Percentiles rank a stretch among this genome's conserved stretches.
Conservation (phyloP, 2,888 invertebrate species). For the Xylota sylvarum region DNA sequence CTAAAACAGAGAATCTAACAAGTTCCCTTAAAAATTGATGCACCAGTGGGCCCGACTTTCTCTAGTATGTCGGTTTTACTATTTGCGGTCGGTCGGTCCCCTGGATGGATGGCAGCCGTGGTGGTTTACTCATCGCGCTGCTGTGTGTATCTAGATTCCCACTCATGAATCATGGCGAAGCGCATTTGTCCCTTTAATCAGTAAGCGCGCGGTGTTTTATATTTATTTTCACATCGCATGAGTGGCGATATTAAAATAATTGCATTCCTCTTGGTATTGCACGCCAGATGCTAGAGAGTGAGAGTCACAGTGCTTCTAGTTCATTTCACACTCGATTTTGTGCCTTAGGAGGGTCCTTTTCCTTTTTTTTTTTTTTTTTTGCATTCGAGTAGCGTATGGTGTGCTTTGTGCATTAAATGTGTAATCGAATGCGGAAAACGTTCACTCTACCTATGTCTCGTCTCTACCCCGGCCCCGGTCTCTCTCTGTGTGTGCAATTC, state of each 20-base stretch:
- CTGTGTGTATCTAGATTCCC: background rate
- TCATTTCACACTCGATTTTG: constrained; percentile 63
- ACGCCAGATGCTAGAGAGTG: constrained; percentile 67
- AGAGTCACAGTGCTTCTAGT: constrained; percentile 52
- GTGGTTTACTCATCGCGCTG: constrained; percentile 39
- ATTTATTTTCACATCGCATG: constrained; percentile 70
- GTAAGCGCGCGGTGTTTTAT: constrained; percentile 54
- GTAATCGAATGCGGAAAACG: constrained; percentile 48
- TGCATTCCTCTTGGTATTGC: constrained; percentile 67
- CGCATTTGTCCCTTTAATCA: constrained; percentile 57
- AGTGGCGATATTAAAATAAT: constrained; percentile 72
- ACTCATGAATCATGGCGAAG: constrained; percentile 38
- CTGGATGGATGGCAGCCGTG: constrained; percentile 45
- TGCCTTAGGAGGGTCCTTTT: constrained; percentile 35
- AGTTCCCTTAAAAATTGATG: constrained; percentile 65
- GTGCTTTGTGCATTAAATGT: constrained; percentile 24
- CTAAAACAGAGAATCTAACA: constrained; percentile 74
- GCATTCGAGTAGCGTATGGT: constrained; percentile 16
- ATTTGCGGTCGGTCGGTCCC: constrained; percentile 58
- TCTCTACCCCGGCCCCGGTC: too few relatives aligned
- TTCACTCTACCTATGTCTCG: background rate
- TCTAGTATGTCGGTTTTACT: constrained; percentile 38
- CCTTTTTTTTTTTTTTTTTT: constrained; percentile 10
- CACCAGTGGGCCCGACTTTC: constrained; percentile 51
- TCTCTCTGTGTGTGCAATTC: constrained; percentile 14